These are phyloP conservation scores for Apamea crenata DNA, from an alignment of 2,888 invertebrate genomes.

Conservation along the genomic window DNA sequence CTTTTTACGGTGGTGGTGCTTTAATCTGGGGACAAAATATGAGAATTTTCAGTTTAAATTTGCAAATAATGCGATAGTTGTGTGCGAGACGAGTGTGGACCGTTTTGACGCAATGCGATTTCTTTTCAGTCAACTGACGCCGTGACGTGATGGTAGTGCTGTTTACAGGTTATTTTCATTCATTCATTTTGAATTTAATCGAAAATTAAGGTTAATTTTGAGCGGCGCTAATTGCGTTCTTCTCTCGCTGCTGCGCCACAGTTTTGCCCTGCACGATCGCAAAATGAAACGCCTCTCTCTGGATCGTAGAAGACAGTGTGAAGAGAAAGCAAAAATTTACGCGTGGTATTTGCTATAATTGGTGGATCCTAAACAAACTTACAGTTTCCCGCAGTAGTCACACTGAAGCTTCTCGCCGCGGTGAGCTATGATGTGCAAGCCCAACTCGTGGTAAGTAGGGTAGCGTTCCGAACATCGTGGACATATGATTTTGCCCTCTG, in stretches of 20 bases:
- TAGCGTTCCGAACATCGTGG: constrained; percentile 84
- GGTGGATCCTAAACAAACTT: constrained; percentile 61
- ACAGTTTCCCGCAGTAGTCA: constrained; percentile 87
- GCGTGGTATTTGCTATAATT: background rate
- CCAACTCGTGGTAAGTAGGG: constrained; percentile 86
- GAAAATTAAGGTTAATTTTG: background rate
- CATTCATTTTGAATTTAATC: too few species aligned
- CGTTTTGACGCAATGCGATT: background rate
- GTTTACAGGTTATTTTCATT: too few species aligned
- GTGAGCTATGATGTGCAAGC: constrained; percentile 82
- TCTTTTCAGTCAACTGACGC: background rate
- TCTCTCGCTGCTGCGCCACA: background rate
- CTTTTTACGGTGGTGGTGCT: constrained; percentile 87
- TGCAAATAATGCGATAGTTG: background rate
- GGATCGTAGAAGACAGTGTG: background rate
- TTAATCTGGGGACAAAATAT: constrained; percentile 75
- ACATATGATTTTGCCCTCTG: constrained; percentile 85
- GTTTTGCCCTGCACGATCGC: background rate
- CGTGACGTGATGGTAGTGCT: background rate
- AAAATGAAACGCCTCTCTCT: too few species aligned
- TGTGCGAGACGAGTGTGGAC: background rate
- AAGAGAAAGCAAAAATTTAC: background rate
- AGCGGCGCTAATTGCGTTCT: background rate
- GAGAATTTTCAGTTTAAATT: constrained; percentile 8
- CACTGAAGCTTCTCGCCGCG: constrained; percentile 84